phyloP scores from a whole-genome alignment of 2,888 invertebrate genomes.

The Gnatocerus cornutus region DNA sequence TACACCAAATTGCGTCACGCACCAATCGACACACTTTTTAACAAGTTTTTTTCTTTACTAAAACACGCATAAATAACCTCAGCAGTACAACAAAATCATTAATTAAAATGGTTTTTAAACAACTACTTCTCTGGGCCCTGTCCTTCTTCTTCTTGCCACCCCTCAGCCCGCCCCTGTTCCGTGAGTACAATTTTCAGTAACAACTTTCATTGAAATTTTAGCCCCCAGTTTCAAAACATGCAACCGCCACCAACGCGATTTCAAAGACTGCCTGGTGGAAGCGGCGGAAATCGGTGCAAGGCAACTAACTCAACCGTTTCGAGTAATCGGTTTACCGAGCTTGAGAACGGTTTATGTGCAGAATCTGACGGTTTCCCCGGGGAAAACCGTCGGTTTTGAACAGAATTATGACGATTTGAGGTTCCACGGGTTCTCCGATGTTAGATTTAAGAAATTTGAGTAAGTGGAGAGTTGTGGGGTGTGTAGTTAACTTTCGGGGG shows the following conservation, averaged over 20 bases:
- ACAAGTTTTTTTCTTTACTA: too few relatives aligned
- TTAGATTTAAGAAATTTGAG: slow-evolving; percentile 1
- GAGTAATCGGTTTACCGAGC: slow-evolving; percentile 12
- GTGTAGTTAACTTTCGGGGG: neutral
- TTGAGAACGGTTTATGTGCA: slow-evolving; percentile 14
- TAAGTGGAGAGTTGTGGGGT: slow-evolving; percentile 5
- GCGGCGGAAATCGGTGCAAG: slow-evolving; percentile 11
- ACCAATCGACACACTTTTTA: too few relatives aligned
- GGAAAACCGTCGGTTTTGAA: neutral
- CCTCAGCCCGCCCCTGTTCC: neutral
- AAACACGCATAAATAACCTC: too few relatives aligned
- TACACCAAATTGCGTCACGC: too few relatives aligned
- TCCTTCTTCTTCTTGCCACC: neutral
- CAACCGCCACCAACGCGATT: slow-evolving; percentile 14
- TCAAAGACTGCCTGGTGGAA: slow-evolving; percentile 10
- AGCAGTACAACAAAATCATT: too few relatives aligned
- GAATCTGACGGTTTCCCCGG: slow-evolving; percentile 3
- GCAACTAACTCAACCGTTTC: slow-evolving; percentile 8
- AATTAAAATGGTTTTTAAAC: too few relatives aligned
- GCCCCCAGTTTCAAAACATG: slow-evolving; percentile 20
- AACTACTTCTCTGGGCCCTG: too few relatives aligned
- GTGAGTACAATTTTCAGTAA: neutral
- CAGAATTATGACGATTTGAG: slow-evolving; percentile 17
- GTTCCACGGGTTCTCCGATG: neutral
- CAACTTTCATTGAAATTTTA: neutral